These are phyloP conservation scores for Siniperca scherzeri DNA, from an alignment of 2,797 vertebrate genomes.

Conservation along the genomic window DNA sequence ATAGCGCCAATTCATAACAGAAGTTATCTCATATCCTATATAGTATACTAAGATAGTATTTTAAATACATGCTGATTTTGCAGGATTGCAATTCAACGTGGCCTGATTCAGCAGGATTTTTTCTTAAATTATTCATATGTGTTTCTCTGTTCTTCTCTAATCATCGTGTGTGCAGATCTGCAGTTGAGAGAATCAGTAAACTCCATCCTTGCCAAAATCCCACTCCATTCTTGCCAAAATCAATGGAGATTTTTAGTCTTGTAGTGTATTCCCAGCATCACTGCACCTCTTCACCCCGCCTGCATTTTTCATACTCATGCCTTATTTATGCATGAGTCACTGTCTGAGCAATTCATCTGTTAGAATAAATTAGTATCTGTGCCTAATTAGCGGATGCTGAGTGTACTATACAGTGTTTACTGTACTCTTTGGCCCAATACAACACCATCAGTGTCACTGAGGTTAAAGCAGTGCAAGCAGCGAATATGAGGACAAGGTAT, in stretches of 20 bases:
- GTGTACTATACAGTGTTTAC: neutral
- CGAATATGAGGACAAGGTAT: neutral
- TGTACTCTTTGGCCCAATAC: neutral
- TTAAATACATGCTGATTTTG: neutral
- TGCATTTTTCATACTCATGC: constrained; percentile 14
- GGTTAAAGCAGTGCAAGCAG: neutral
- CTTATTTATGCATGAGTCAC: constrained; percentile 33
- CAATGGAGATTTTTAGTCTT: neutral
- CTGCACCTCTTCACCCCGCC: neutral
- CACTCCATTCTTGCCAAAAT: neutral
- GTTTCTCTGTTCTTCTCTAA: neutral
- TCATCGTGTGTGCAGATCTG: neutral
- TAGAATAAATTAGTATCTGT: constrained; percentile 30
- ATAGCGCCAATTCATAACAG: no score
- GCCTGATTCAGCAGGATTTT: neutral
- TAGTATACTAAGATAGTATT: no score
- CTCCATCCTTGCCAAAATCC: constrained; percentile 8
- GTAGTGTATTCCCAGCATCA: neutral
- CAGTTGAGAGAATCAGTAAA: constrained; percentile 3
- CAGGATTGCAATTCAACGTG: neutral
- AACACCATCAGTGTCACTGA: neutral
- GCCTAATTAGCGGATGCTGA: constrained; percentile 9
- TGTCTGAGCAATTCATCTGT: constrained; percentile 20
- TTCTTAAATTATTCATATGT: neutral
- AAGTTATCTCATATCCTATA: no score